A percentile compares a stretch with the other conserved stretches of the same genome.
Evolutionary conservation across 2,113 vertebrate genomes (phyloP).

Genomic region (Ailuropoda melanoleuca): DNA sequence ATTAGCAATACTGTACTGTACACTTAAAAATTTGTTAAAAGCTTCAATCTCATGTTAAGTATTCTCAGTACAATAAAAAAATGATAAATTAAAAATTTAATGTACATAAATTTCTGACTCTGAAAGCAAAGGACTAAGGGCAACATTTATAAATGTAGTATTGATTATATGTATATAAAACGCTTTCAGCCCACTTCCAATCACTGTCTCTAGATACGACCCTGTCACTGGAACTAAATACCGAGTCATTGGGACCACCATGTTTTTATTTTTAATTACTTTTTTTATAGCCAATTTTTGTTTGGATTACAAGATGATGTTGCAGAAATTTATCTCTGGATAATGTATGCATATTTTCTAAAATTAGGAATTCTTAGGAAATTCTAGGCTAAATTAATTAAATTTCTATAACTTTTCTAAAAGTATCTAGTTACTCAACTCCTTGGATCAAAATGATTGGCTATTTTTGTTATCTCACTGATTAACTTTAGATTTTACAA

Average conservation of each 20-base stretch:
- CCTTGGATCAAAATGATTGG: neutral
- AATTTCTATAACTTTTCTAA: neutral
- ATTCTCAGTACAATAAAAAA: neutral
- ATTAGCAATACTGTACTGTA: neutral
- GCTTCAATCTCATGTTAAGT: neutral
- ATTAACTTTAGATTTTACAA: neutral
- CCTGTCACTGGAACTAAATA: neutral
- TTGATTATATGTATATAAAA: neutral
- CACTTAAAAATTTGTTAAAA: neutral
- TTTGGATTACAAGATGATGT: neutral
- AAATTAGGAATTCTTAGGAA: neutral
- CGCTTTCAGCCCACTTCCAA: neutral
- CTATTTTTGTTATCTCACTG: neutral
- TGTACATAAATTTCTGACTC: neutral
- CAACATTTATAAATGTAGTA: neutral
- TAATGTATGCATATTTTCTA: neutral
- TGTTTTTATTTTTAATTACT: neutral
- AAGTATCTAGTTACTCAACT: neutral
- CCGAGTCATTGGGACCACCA: neutral
- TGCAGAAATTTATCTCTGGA: neutral
- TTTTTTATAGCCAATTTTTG: neutral
- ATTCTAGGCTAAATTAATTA: neutral
- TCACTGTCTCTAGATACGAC: neutral
- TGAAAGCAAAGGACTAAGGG: neutral
- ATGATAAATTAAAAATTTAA: neutral